These are phyloP conservation scores for Botrylloides violaceus DNA, from an alignment of 23 tunicate species.

Conservation along the genomic window DNA sequence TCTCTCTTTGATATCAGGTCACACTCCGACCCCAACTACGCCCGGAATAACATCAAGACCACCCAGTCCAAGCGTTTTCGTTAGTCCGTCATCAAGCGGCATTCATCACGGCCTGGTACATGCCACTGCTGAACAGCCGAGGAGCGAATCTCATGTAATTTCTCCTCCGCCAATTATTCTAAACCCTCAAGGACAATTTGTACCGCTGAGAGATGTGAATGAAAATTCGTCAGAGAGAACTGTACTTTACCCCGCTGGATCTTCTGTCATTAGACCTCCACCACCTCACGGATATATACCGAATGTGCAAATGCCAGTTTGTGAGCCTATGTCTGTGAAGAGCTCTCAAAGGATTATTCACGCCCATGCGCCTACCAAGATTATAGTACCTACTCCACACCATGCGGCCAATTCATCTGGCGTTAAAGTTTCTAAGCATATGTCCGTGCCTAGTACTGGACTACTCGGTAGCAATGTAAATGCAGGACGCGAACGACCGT, in stretches of 20 bases:
- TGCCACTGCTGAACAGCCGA: background rate
- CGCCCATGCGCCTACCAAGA: background rate
- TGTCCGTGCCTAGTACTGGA: background rate
- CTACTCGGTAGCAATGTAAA: background rate
- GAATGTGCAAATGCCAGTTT: constrained; percentile 33
- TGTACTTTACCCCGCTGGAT: background rate
- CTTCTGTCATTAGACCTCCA: background rate
- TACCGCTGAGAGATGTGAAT: background rate
- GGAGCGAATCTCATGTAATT: constrained; percentile 1
- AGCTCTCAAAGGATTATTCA: constrained; percentile 13
- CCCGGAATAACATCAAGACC: constrained; percentile 71
- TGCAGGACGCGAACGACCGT: constrained; percentile 10
- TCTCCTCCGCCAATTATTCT: constrained; percentile 17
- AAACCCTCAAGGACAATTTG: background rate
- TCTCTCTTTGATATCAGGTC: too few relatives aligned
- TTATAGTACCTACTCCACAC: constrained; percentile 21
- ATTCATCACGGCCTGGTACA: constrained; percentile 8
- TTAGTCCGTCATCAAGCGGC: constrained; percentile 31
- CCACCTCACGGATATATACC: background rate
- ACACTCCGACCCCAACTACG: constrained; percentile 86
- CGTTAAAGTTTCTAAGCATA: constrained; percentile 8
- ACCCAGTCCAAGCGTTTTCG: constrained; percentile 25
- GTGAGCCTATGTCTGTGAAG: constrained; percentile 12
- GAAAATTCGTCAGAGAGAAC: background rate
- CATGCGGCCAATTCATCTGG: constrained; percentile 10